These are phyloP conservation scores for Buphagus erythrorhynchus DNA, from an alignment of 2,797 vertebrate genomes.

Conservation along the genomic window DNA sequence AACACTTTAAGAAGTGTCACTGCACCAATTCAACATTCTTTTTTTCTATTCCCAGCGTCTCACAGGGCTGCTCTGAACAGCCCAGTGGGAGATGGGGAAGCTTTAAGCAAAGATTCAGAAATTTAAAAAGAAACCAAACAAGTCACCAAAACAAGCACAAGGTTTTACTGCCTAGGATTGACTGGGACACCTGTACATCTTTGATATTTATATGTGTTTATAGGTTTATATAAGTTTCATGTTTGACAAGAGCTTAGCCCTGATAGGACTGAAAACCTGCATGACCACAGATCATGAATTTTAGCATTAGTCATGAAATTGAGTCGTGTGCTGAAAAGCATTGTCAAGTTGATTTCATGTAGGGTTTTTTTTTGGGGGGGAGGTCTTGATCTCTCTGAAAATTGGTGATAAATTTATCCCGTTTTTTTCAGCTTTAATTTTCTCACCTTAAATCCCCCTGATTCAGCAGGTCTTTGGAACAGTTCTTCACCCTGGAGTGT, in stretches of 20 bases:
- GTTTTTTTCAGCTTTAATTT: neutral
- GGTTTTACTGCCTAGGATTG: neutral
- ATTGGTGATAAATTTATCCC: neutral
- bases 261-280: neutral
- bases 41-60: neutral
- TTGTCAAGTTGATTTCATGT: neutral
- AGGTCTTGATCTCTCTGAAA: neutral
- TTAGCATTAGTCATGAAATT: neutral
- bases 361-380: rapidly evolving
- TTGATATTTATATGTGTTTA: neutral
- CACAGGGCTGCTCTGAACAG: neutral
- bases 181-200: neutral
- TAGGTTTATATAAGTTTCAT: rapidly evolving
- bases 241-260: neutral
- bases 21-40: neutral
- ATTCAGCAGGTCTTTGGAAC: neutral
- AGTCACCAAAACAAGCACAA: rapidly evolving
- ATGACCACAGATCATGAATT: neutral
- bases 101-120: neutral
- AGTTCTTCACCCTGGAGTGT: neutral
- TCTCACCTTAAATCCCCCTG: neutral
- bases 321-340: neutral
- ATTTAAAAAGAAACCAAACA: neutral
- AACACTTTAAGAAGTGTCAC: neutral
- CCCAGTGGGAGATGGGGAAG: neutral